Conservation (phyloP, 2,888 invertebrate species). For the Sussaba pulchella region DNA sequence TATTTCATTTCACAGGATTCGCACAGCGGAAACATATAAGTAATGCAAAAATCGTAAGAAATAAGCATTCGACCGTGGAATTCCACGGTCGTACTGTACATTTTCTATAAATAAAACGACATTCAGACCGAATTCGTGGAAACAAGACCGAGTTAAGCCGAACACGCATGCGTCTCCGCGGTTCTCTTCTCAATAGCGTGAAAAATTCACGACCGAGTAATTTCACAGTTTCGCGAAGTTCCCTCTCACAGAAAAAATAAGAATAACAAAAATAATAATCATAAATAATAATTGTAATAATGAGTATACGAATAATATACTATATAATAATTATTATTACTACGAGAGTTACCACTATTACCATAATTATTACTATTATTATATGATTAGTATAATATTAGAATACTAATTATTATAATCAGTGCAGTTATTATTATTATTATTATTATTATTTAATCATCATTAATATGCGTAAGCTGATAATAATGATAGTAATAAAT, state of each 20-base stretch:
- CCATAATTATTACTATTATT: too few species aligned
- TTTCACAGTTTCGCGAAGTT: constrained; percentile 50
- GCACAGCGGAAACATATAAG: background rate
- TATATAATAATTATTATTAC: too few species aligned
- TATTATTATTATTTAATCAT: too few species aligned
- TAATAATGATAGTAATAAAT: too few species aligned
- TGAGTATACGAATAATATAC: too few species aligned
- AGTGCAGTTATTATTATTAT: too few species aligned
- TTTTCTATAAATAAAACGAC: constrained; percentile 61
- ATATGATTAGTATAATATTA: too few species aligned
- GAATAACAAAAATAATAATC: too few species aligned
- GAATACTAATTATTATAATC: too few species aligned
- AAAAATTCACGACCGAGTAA: constrained; percentile 61
- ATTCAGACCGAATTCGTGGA: constrained; percentile 68
- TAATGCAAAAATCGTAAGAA: constrained; percentile 36
- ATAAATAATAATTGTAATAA: too few species aligned
- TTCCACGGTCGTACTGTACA: constrained; percentile 29
- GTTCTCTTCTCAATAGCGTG: constrained; percentile 23
- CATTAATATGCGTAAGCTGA: too few species aligned
- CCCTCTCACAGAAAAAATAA: constrained; percentile 52
- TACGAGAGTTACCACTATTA: too few species aligned
- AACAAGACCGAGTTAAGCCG: constrained; percentile 46
- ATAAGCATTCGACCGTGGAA: background rate
- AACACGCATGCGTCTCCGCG: constrained; percentile 6
- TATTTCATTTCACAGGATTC: constrained; percentile 2